These are phyloP conservation scores for Drosophila phalerata DNA, from an alignment of 2,888 invertebrate genomes.

Conservation along the genomic window DNA sequence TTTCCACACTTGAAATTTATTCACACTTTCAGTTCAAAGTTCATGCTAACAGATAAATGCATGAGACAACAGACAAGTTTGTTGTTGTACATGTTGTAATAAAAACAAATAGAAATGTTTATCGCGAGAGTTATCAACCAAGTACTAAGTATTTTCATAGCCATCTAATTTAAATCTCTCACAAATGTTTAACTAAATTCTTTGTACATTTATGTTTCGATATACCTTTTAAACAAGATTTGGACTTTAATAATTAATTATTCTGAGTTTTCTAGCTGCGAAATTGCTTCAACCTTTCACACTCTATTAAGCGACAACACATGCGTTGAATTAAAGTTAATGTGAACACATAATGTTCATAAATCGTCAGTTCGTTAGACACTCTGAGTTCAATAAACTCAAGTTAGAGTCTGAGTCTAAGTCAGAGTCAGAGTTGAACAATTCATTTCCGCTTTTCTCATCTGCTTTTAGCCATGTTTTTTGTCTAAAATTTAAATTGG, in stretches of 20 bases:
- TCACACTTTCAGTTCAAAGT: slow-evolving; percentile 36
- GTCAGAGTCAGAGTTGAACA: slow-evolving; percentile 47
- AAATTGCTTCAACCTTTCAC: slow-evolving; percentile 50
- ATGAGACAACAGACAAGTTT: slow-evolving; percentile 6
- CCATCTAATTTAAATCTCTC: no score
- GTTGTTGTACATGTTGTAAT: neutral
- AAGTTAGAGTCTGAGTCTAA: slow-evolving; percentile 35
- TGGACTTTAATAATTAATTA: slow-evolving; percentile 14
- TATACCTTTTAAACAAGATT: neutral
- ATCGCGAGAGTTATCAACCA: neutral
- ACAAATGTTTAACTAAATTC: neutral
- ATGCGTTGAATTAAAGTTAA: slow-evolving; percentile 25
- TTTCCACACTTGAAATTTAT: slow-evolving; percentile 13
- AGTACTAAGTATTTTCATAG: neutral
- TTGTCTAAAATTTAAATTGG: slow-evolving; percentile 65
- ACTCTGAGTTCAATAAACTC: slow-evolving; percentile 70
- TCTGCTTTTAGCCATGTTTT: slow-evolving; percentile 17
- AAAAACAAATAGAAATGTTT: neutral
- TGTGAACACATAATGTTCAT: slow-evolving; percentile 22
- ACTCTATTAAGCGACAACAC: slow-evolving; percentile 46
- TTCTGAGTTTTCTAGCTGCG: slow-evolving; percentile 17
- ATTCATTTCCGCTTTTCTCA: slow-evolving; percentile 65
- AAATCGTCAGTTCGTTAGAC: slow-evolving; percentile 35
- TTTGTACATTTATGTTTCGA: neutral
- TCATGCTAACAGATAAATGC: slow-evolving; percentile 20